phyloP scores from a whole-genome alignment of 2,888 invertebrate genomes.

The Pocota personata region DNA sequence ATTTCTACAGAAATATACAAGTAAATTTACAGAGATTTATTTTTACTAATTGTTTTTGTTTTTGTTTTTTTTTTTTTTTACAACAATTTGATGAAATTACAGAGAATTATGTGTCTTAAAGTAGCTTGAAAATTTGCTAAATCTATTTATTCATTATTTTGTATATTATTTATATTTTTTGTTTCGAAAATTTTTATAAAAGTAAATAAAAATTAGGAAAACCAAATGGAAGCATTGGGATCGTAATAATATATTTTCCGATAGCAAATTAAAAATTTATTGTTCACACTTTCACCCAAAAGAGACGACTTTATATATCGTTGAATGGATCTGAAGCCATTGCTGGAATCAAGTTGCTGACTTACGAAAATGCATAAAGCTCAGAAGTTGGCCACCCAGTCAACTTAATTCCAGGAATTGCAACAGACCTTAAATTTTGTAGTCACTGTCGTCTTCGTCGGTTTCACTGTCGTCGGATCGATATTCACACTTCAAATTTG shows the following conservation, averaged over 20 bases:
- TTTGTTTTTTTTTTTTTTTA: conserved; percentile 7
- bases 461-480: conserved; percentile 41
- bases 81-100: conserved; percentile 56
- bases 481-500: conserved; percentile 31
- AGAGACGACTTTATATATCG: conserved; percentile 41
- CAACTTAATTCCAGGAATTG: conserved; percentile 83
- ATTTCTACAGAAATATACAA: conserved; percentile 61
- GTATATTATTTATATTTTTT: not conserved
- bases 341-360: conserved; percentile 83
- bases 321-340: conserved; percentile 78
- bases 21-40: conserved; percentile 59
- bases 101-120: conserved; percentile 12
- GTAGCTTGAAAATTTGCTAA: conserved; percentile 31
- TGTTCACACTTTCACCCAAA: conserved; percentile 43
- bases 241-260: not conserved
- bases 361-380: conserved; percentile 79
- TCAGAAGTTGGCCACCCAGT: conserved; percentile 83
- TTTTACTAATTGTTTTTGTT: not conserved
- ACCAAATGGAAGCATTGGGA: conserved; percentile 57
- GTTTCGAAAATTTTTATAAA: conserved; percentile 1
- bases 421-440: conserved; percentile 77
- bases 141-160: conserved; percentile 10
- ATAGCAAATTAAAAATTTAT: conserved; percentile 5
- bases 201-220: conserved; percentile 5
- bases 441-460: conserved; percentile 43